Conservation (phyloP, 2,888 invertebrate genomes). For the Pyrochroa serraticornis region DNA sequence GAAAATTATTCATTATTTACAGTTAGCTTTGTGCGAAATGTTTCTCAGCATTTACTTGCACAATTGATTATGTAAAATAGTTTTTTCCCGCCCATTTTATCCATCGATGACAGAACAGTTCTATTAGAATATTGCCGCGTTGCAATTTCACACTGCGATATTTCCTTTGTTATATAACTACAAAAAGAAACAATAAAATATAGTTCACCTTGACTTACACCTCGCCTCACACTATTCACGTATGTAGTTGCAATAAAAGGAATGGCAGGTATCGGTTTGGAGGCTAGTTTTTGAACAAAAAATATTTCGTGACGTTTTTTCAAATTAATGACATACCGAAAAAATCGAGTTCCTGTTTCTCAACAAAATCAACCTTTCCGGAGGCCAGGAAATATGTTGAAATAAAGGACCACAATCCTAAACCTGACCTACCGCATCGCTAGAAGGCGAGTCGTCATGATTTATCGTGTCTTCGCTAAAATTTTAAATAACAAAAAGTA, state of each 20-base stretch:
- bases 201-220: constrained; percentile 22
- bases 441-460: too few species aligned
- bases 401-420: constrained; percentile 5
- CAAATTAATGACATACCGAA: not conserved
- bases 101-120: not conserved
- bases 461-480: too few species aligned
- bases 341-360: not conserved
- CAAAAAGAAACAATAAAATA: constrained; percentile 11
- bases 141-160: constrained; percentile 1
- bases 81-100: too few species aligned
- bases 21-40: too few species aligned
- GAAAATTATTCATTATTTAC: too few species aligned
- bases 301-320: not conserved
- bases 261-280: not conserved
- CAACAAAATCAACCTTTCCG: constrained; percentile 6
- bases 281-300: constrained; percentile 4
- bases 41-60: too few species aligned
- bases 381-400: not conserved
- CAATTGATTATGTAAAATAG: too few species aligned
- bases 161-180: constrained; percentile 23
- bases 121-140: not conserved
- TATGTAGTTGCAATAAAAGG: not conserved
- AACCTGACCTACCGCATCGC: constrained; percentile 11
- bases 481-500: too few species aligned
- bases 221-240: not conserved